Evolutionary conservation across 2,113 vertebrate species (phyloP), one percentile per base, ranked within the genome.

Genomic region (Chelonoidis abingdonii): DNA sequence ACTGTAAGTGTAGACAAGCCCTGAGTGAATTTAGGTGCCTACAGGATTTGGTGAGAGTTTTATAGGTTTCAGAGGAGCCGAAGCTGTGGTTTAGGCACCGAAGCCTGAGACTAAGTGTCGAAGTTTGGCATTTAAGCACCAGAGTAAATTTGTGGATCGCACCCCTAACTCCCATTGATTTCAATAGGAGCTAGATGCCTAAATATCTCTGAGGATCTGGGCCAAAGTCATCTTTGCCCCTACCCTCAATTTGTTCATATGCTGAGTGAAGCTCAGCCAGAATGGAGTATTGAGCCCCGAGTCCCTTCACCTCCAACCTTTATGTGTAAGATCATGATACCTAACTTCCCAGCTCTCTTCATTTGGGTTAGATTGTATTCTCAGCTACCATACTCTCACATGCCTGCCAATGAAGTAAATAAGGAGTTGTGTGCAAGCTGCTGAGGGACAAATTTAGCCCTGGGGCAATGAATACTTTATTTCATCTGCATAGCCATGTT

Each of bases 231-330:
- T 6, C 84, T 84, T 62, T 84, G 31, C 59, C n/a, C n/a, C 10
- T 19, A 76, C 24, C 24, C 9, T 6, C 16, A 27, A 24, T 69
- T 24, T 7, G 27, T 4, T 56, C 19, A 62, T 38, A 22, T 57
- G 14, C 65, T 92, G 50, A 19, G 31, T 41, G 57, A 76, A 75
- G 17, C 49, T 4, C 6, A 80, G 57, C 19, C 29, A 38, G 25
- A 31, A 4, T 10, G 0, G 0, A 53, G 29, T 38, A 6, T 75
- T 72, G 0, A 54, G 31, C 38, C n/a, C n/a, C 22, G 22, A 72
- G 17, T 22, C 21, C 17, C n/a, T 72, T 72, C 65, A 72, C 19
- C 4, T 22, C 65, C 65, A 38, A 38, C 17, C n/a, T 38, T 72
- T 21, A 21, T 72, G 65, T 72, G 65, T 38, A 69, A 69, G 62